Base-by-base conservation (phyloP, 1,140 invertebrate species). In the Drosophila sproati region DNA sequence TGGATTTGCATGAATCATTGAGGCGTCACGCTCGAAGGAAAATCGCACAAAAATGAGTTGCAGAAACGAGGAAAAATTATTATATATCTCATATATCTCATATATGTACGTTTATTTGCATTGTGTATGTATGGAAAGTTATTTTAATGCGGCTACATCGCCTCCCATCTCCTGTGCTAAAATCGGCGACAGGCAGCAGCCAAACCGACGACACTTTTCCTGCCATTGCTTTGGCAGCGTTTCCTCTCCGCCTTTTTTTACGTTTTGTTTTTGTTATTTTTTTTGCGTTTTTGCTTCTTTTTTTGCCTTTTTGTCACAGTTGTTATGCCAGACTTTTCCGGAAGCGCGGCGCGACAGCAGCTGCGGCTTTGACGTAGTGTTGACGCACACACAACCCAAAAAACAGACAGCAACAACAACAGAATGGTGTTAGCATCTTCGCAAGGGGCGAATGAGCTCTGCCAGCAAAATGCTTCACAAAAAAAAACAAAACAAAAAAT, bases 1-100 rank as follows among this genome's bases (percentile, higher is more conserved):
- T 89, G 85, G 86, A 89, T 89, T 89, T 89, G 86, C 85, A 89
- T 89, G 85, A 89, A 89, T 89, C 85, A 89, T 89, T 89, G 83
- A 87, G 64, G 80, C 85, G 85, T 89, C 86, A 89, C 81, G 85
- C 86, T 89, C 72, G 85, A 73, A 76, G 47, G 85, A 89, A 85
- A 89, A 89, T 66, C 85, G 85, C 78, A 68, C 74, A 72, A 50
- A 82, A 87, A 87, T 88, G 80, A 86, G 76, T 77, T 69, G 62
- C 56, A 56, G 57, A 78, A 73, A 41, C 45, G 28, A 59, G 39
- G 48, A 64, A 64, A 74, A 66, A 70, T 80, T 70, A 80, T 77
- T 77, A 83, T 81, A 77, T 81, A 77, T 86, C 85, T 85, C 77
- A 83, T 81, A 77, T 81, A 77, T 86, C 85, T 85, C 77, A 81